These are phyloP conservation scores for Drosophila helvetica DNA, from an alignment of 2,888 invertebrate genomes.

Conservation along the genomic window DNA sequence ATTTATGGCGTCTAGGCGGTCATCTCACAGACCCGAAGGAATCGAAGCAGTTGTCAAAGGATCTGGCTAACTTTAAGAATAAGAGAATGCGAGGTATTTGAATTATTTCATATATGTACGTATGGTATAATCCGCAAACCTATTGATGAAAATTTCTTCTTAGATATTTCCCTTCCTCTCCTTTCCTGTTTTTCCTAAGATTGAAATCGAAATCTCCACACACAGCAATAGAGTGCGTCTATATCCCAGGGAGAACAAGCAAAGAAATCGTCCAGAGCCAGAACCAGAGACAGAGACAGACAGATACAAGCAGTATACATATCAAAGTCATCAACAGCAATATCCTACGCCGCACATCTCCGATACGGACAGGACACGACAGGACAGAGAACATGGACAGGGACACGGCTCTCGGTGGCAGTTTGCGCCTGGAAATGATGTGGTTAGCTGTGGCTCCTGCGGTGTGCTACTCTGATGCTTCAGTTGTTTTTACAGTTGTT, in stretches of 20 bases:
- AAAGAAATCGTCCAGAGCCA: neutral
- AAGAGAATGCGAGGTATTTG: no score
- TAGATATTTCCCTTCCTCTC: no score
- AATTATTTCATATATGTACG: no score
- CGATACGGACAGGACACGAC: constrained; percentile 5
- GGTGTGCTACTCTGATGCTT: constrained; percentile 25
- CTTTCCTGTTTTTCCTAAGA: neutral
- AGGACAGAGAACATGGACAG: neutral
- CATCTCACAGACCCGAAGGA: no score
- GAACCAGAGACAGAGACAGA: neutral
- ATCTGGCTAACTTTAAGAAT: no score
- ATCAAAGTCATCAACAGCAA: constrained; percentile 42
- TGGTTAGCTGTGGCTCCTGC: constrained; percentile 57
- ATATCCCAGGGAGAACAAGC: neutral
- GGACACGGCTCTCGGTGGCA: constrained; percentile 28
- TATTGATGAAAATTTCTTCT: no score
- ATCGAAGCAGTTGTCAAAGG: no score
- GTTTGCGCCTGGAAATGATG: constrained; percentile 67
- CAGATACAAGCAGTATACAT: constrained; percentile 9
- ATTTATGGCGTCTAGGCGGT: no score
- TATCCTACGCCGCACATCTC: constrained; percentile 5
- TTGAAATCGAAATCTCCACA: neutral
- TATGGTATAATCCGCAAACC: no score
- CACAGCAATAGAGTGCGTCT: neutral
- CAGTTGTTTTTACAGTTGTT: neutral